A percentile compares a stretch with the other conserved stretches of the same genome.
phyloP scores from a whole-genome alignment of 2,888 invertebrate species.

The Drosophila paracracens region DNA sequence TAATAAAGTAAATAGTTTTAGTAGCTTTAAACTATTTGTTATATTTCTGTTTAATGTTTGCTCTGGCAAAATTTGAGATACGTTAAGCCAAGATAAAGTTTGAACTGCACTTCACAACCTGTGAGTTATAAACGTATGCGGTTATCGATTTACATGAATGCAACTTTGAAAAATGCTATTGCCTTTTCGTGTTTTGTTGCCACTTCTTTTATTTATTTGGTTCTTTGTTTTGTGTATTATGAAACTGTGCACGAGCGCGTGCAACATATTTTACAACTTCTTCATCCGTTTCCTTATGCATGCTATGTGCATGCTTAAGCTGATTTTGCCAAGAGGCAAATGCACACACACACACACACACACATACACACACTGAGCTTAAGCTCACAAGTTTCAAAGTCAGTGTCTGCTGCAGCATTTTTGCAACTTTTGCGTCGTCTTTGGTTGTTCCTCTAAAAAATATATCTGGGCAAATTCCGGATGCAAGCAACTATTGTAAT shows the following conservation, averaged over 20 bases:
- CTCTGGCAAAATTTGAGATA: background rate
- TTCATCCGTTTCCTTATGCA: slow-evolving; percentile 69
- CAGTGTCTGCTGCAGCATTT: slow-evolving; percentile 55
- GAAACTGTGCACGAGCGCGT: slow-evolving; percentile 58
- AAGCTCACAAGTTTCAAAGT: slow-evolving; percentile 74
- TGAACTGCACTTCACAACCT: background rate
- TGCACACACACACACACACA: slow-evolving; percentile 16
- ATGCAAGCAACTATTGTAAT: slow-evolving; percentile 58
- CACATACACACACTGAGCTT: slow-evolving; percentile 36
- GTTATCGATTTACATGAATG: background rate
- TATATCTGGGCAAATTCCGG: slow-evolving; percentile 61
- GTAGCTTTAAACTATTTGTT: background rate
- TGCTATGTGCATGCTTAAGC: slow-evolving; percentile 61
- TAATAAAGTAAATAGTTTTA: background rate
- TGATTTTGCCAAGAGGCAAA: slow-evolving; percentile 35
- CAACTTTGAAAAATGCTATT: background rate
- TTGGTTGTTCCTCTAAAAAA: slow-evolving; percentile 48
- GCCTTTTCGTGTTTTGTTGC: slow-evolving; percentile 1
- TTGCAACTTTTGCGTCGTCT: slow-evolving; percentile 63
- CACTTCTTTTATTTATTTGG: background rate
- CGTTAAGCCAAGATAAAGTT: background rate
- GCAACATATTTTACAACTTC: slow-evolving; percentile 75
- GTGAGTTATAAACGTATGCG: background rate
- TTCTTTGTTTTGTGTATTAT: slow-evolving; percentile 34
- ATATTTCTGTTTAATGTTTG: background rate